phyloP scores from a whole-genome alignment of 2,797 vertebrate species.

The Neosilurus hyrtlii region DNA sequence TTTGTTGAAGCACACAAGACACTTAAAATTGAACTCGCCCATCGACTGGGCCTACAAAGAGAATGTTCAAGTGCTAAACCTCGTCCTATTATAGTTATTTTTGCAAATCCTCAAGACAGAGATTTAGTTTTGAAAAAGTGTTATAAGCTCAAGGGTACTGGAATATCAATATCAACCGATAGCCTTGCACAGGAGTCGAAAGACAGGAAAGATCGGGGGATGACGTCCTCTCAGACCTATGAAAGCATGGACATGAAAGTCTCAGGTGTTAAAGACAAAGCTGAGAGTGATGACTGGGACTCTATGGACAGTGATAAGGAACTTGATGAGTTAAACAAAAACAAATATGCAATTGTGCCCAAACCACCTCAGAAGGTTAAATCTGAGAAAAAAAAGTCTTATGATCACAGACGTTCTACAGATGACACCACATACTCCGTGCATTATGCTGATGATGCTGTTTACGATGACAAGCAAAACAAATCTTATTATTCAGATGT shows the following conservation, averaged over 20 bases:
- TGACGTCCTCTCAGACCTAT: slow-evolving; percentile 94
- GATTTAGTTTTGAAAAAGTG: slow-evolving; percentile 97
- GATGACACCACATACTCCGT: slow-evolving; percentile 76
- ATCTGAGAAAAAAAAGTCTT: slow-evolving; percentile 76
- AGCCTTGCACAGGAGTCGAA: slow-evolving; percentile 86
- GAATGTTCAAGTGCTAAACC: slow-evolving; percentile 97
- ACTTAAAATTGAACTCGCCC: slow-evolving; percentile 93
- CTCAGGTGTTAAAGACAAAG: slow-evolving; percentile 78
- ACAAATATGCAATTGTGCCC: slow-evolving; percentile 86
- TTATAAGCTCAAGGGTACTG: slow-evolving; percentile 97
- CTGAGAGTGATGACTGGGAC: slow-evolving; percentile 86
- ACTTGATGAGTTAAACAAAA: slow-evolving; percentile 86
- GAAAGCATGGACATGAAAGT: slow-evolving; percentile 97
- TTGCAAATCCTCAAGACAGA: slow-evolving; percentile 90
- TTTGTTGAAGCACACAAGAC: slow-evolving; percentile 84
- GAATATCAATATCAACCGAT: slow-evolving; percentile 93
- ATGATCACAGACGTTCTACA: slow-evolving; percentile 72
- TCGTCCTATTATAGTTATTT: slow-evolving; percentile 93
- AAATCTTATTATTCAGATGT: slow-evolving; percentile 80
- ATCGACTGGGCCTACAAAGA: slow-evolving; percentile 91
- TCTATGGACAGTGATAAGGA: slow-evolving; percentile 92
- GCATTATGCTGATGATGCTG: slow-evolving; percentile 73
- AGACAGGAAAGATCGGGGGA: slow-evolving; percentile 86
- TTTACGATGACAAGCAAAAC: slow-evolving; percentile 80
- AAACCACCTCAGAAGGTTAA: slow-evolving; percentile 83